Evolutionary conservation across 2,888 invertebrate genomes (phyloP).

Genomic region (Macrophya annulata): DNA sequence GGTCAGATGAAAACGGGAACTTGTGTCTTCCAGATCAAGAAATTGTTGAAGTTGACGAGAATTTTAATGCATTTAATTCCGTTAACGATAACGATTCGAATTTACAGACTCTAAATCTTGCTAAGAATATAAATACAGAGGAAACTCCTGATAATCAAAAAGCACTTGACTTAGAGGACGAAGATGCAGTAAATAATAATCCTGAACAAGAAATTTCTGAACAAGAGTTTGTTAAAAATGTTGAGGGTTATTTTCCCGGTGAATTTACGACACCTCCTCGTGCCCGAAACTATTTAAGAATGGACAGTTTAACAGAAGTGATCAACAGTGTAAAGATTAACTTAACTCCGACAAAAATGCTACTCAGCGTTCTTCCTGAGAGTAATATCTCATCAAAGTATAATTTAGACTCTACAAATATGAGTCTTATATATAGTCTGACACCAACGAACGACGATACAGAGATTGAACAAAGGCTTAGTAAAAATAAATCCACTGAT

Average conservation of each 20-base stretch:
- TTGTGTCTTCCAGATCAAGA: not conserved
- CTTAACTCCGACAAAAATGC: slow-evolving; percentile 66
- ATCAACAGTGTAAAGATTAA: slow-evolving; percentile 68
- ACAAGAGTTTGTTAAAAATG: not conserved
- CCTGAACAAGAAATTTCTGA: not conserved
- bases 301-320: slow-evolving; percentile 70
- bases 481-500: not conserved
- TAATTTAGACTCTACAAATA: slow-evolving; percentile 69
- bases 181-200: slow-evolving; percentile 11
- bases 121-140: not conserved
- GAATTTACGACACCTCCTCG: slow-evolving; percentile 30
- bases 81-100: not conserved
- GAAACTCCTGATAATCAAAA: not conserved
- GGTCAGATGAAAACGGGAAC: slow-evolving; percentile 49
- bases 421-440: slow-evolving; percentile 73
- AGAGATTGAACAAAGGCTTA: not conserved
- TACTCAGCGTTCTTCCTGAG: slow-evolving; percentile 62
- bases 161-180: not conserved
- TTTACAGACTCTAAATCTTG: not conserved
- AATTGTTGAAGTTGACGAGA: not conserved
- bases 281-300: slow-evolving; percentile 55
- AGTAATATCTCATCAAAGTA: slow-evolving; percentile 70
- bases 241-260: not conserved
- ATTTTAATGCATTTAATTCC: not conserved
- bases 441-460: slow-evolving; percentile 65